Evolutionary conservation across 2,888 invertebrate genomes (phyloP).

Genomic region (Hypolimnas misippus): DNA sequence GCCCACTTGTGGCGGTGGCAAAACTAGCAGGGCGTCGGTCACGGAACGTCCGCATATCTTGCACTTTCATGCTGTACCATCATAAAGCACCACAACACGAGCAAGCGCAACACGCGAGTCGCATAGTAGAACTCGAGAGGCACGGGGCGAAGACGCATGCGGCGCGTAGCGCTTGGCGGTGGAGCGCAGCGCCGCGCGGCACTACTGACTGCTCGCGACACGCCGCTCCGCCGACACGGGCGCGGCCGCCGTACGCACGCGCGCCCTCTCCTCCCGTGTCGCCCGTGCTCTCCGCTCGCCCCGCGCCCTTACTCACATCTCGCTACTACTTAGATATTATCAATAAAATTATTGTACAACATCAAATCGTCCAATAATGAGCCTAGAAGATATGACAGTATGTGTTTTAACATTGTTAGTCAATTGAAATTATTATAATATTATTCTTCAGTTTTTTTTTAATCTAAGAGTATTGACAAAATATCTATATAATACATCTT

Average conservation of each 20-base stretch:
- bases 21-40: conserved; percentile 63
- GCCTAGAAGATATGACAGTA: not conserved
- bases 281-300: conserved; percentile 45
- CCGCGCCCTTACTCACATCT: conserved; percentile 71
- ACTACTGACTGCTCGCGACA: conserved; percentile 62
- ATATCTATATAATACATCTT: no score
- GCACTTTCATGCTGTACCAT: conserved; percentile 80
- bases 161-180: conserved; percentile 53
- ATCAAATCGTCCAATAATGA: conserved; percentile 63
- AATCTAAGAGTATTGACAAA: no score
- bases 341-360: conserved; percentile 81
- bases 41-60: conserved; percentile 81
- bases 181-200: conserved; percentile 60
- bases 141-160: conserved; percentile 43
- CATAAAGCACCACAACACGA: conserved; percentile 81
- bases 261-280: conserved; percentile 45
- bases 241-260: conserved; percentile 72
- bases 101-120: conserved; percentile 71
- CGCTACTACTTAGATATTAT: conserved; percentile 79
- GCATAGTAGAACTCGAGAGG: conserved; percentile 62
- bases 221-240: conserved; percentile 48
- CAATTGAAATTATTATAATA: not conserved
- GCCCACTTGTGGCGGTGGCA: conserved; percentile 78
- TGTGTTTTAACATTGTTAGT: not conserved
- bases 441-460: no score